phyloP scores from a whole-genome alignment of 2,797 vertebrate genomes.

The Crenichthys baileyi region DNA sequence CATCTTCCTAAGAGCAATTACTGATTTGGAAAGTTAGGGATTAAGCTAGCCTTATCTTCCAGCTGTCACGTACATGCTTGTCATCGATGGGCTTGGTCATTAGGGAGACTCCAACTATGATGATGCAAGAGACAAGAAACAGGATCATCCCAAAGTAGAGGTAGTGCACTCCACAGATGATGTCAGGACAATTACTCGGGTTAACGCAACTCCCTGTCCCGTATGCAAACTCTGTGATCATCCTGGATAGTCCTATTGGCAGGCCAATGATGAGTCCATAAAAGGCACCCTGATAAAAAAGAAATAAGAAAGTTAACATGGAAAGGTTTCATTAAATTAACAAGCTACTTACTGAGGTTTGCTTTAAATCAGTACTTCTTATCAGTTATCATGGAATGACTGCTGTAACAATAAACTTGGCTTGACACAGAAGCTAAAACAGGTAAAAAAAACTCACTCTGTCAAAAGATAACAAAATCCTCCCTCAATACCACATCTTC shows the following conservation, averaged over 20 bases:
- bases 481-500: not conserved
- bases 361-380: not conserved
- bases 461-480: not conserved
- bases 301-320: not conserved
- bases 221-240: constrained; percentile 91
- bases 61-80: constrained; percentile 84
- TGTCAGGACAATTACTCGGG: constrained; percentile 87
- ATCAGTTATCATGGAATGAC: not conserved
- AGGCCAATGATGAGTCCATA: constrained; percentile 89
- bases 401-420: not conserved
- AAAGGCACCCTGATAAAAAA: constrained; percentile 88
- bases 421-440: not conserved
- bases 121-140: constrained; percentile 74
- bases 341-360: not conserved
- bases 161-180: constrained; percentile 96
- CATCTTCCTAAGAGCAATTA: not conserved
- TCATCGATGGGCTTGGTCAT: constrained; percentile 93
- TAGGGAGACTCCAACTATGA: constrained; percentile 86
- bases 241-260: constrained; percentile 83
- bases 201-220: constrained; percentile 89
- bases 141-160: constrained; percentile 95
- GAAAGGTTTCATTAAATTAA: not conserved
- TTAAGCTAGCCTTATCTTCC: constrained; percentile 22
- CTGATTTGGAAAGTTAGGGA: constrained; percentile 9
- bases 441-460: not conserved